Base-by-base conservation (phyloP, 2,113 vertebrate species). In the Platanista minor region DNA sequence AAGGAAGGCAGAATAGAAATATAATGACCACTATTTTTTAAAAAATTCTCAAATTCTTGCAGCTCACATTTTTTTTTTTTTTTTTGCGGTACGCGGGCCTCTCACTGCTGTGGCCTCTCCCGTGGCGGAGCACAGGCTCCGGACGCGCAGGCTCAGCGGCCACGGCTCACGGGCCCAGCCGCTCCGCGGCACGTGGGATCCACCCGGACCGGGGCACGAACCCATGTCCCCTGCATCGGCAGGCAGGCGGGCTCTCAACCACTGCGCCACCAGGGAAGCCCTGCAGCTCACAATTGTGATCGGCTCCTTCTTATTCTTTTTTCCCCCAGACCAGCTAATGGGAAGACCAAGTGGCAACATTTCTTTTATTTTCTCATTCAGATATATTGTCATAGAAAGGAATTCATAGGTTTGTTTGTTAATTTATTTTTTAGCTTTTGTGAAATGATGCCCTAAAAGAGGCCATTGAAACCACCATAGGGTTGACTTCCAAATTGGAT, bases 401-500 rank as follows among this genome's bases (percentile, higher is more conserved):
- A 77, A 85, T 66, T 64, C 31, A n/a, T 87, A 27, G 46, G 29
- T 67, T 77, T 93, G 27, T 83, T 75, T 93, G 33, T 84, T 25
- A 84, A 6, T 46, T 49, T 64, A 72, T 80, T 64, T 87, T 62
- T 96, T 77, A 86, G 31, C 39, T 67, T 20, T 90, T 74, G 5
- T 87, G 78, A 94, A 96, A 87, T 90, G 61, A 12, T 64, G 62
- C 59, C 49, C 91, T 80, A n/a, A 84, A 92, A 88, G 59, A 81
- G 59, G 61, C 64, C 78, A n/a, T 87, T 78, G 90, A 62, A 91
- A 46, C 54, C 36, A 77, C 67, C 20, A n/a, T 86, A 14, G 14
- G 80, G n/a, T 57, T 96, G 83, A 49, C 84, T 96, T 94, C 54
- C 87, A 95, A 74, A 91, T 90, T 96, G 87, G 59, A 83, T 67